A percentile compares a stretch with the other conserved stretches of the same genome.
Evolutionary conservation across 2,113 vertebrate genomes (phyloP).

Genomic region (Pelvicachromis taeniatus): DNA sequence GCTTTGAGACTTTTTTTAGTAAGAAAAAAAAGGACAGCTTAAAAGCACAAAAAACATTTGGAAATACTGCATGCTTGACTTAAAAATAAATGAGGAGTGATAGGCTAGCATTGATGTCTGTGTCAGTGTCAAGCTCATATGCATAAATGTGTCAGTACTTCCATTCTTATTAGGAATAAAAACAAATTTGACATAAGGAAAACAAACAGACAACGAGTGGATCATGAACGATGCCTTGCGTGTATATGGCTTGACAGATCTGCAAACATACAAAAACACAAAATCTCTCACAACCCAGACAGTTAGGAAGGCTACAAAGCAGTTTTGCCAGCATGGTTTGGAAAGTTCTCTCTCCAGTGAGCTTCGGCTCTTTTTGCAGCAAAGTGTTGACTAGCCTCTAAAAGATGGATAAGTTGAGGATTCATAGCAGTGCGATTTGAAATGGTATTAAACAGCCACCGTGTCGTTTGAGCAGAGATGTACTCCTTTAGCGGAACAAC

Average conservation of each 20-base stretch:
- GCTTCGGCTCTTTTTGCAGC: neutral
- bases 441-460: conserved; percentile 1
- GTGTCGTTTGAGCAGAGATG: neutral
- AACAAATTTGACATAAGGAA: neutral
- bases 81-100: neutral
- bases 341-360: conserved; percentile 29
- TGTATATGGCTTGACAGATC: conserved; percentile 4
- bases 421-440: neutral
- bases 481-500: neutral
- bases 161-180: neutral
- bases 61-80: neutral
- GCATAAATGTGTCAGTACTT: neutral
- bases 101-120: neutral
- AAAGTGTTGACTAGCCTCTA: conserved; percentile 32
- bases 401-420: conserved; percentile 38
- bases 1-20: neutral
- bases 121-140: neutral
- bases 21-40: neutral
- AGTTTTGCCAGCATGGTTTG: conserved; percentile 11
- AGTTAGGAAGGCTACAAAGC: conserved; percentile 30
- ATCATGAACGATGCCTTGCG: neutral
- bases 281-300: conserved; percentile 23
- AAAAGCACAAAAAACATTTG: neutral
- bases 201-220: neutral
- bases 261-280: conserved; percentile 11